Base-by-base conservation (phyloP, 2,797 vertebrate genomes). In the Gila robusta region DNA sequence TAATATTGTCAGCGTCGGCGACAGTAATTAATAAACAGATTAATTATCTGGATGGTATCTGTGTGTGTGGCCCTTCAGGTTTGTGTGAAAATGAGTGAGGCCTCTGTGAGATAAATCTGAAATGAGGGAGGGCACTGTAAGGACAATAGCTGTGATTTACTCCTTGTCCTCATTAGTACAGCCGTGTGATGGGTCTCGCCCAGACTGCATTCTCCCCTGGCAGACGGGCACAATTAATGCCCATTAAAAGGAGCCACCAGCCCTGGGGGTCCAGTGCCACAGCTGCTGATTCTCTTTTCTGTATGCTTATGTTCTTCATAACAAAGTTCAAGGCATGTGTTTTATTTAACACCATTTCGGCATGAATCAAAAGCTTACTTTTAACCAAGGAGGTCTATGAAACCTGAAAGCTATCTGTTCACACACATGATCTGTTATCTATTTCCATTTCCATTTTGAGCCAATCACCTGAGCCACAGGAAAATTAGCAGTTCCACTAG, bases 11-110 rank as follows among this genome's bases (percentile, higher is more conserved):
- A 64, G 79, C 21, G 62, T 83, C 52, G 49, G 76, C n/a, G n/a
- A 83, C 70, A 81, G 86, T 91, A 90, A 90, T 90, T 89, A 90
- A 90, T 90, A 89, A 76, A 83, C 85, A 88, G 80, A 89, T 86
- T 89, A 87, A 90, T 90, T 77, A 86, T 87, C 49, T 49, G 71
- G 85, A 74, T 86, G 82, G 72, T 12, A 52, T 76, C 37, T 81
- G 78, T 62, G 47, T 70, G 78, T n/a, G 35, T 82, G 85, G 8
- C 52, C 62, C n/a, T 56, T 76, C 59, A 37, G 69, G 62, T 83
- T 66, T 72, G 44, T 37, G 41, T 64, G 49, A 81, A 88, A 80
- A 85, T 80, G 17, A 71, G 47, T 77, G 35, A 73, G 62, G 81
- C 64, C 64, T 81, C 66, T 54, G n/a, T 70, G 41, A 56, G 72